Evolutionary conservation across 2,113 vertebrate genomes (phyloP), one percentile per base, ranked within the genome.

Genomic region (Mastomys natalensis): DNA sequence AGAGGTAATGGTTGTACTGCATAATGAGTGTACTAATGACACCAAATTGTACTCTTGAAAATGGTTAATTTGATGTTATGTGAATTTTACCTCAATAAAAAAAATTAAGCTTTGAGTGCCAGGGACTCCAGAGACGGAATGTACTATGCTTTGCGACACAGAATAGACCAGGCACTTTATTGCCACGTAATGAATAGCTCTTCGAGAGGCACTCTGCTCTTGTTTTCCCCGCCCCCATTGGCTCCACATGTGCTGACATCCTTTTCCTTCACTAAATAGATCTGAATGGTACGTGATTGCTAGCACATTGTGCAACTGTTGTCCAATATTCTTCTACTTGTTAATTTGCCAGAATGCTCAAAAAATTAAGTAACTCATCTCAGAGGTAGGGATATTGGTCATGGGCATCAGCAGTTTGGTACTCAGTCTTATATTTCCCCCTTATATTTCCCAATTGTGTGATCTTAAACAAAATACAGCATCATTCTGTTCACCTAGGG

Each of bases 121-220:
- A 81, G 76, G 84, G 96, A 78, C 68, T 87, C n/a, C 53, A 86
- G 82, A 89, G 91, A 73, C 95, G 37, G 74, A 84, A 85, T n/a
- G 34, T 85, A 48, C 62, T 78, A 4, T 66, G n/a, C 64, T 62
- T 37, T 53, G 87, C 22, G 48, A 43, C 68, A 58, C 17, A 55
- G 86, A 94, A 51, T 70, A 78, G 91, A 78, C 90, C 12, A 74
- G 74, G 87, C 51, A 82, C 85, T 89, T 82, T 91, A 43, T 89
- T 91, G 73, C 78, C 80, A n/a, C 19, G 12, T 95, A 95, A 96
- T 91, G 91, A 97, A 91, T 80, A 96, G 73, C 93, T 93, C 95
- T 93, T 78, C 40, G 4, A 21, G 58, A 91, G 31, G 73, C 37
- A 66, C 89, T 93, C 84, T 51, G 26, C 64, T 92, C 87, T 22